Percentiles rank a stretch among this genome's conserved stretches.
These are phyloP conservation scores for Atta texana DNA, from an alignment of 1,140 invertebrate species.

Conservation along the genomic window DNA sequence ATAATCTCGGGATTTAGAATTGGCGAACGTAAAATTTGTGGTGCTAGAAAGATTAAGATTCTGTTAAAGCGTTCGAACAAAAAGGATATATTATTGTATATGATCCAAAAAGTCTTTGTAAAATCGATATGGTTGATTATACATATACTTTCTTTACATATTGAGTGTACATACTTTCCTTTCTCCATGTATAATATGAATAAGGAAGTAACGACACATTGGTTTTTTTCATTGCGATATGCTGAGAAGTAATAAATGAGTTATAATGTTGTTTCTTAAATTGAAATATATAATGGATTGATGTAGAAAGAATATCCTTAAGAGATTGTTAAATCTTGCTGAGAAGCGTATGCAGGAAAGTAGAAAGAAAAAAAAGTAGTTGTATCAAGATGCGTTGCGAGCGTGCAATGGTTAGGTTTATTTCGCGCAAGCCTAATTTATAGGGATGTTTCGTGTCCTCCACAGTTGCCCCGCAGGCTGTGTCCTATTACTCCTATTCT, in stretches of 20 bases:
- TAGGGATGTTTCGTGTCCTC: conserved; percentile 85
- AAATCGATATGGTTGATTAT: neutral
- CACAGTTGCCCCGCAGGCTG: conserved; percentile 83
- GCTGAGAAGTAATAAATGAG: too few species aligned
- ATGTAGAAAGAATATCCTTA: too few species aligned
- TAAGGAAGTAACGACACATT: too few species aligned
- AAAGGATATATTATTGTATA: neutral
- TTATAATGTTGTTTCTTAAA: too few species aligned
- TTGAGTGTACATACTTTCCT: too few species aligned
- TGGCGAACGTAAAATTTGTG: conserved; percentile 54
- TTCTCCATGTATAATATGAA: too few species aligned
- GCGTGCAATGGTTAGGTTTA: conserved; percentile 57
- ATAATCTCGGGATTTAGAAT: conserved; percentile 66
- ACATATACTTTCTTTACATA: too few species aligned
- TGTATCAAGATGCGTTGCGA: conserved; percentile 16
- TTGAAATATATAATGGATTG: too few species aligned
- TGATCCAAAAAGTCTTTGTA: neutral
- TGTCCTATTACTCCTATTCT: conserved; percentile 86
- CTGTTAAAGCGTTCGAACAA: neutral
- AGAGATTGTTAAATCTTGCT: neutral
- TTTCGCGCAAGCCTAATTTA: conserved; percentile 83
- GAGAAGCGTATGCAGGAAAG: neutral
- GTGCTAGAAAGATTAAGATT: conserved; percentile 45
- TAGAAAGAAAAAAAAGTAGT: neutral
- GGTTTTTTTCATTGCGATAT: too few species aligned